Evolutionary conservation across 2,797 vertebrate genomes (phyloP), one percentile per base, ranked within the genome.

Genomic region (Chiloscyllium punctatum): DNA sequence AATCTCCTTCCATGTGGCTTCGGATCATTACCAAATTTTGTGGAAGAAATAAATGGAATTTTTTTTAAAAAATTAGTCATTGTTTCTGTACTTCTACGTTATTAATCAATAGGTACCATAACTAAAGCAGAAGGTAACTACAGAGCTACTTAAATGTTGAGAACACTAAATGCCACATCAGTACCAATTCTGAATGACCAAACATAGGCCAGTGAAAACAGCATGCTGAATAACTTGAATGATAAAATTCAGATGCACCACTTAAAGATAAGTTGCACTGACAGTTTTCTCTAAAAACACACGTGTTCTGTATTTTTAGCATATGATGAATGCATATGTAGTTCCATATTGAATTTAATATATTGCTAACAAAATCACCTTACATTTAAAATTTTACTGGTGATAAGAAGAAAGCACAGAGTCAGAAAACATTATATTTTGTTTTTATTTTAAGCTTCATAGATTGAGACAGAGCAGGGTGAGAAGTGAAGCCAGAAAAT

Each of bases 21-120:
- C 16, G 16, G 94, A 72, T 95, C 69, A 74, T 51, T 95, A 77
- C 94, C 71, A 95, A 68, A 53, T 15, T 95, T 95, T 74, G 16
- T 51, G 30, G 94, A 74, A 27, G 42, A 30, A 95, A 95, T 16
- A 53, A 94, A 94, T 9, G 71, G 53, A 94, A 69, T 48, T 51
- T 27, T 77, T 94, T 94, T 53, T 79, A 3, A n/a, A n/a, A 4
- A n/a, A 91, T n/a, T 66, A 11, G 23, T 88, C 27, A 62, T 5
- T 62, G 57, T 33, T 90, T 57, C 88, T n/a, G 18, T 30, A n/a
- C 30, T 33, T 77, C 30, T 69, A 69, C 27, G 42, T 92, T 42
- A 48, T 37, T 33, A 92, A 68, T 2, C 62, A 68, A 68, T 7
- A 92, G 18, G n/a, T 25, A 37, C 33, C 90, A 42, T 69, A 66